Evolutionary conservation across 2,797 vertebrate genomes (phyloP), one percentile per base, ranked within the genome.

Genomic region (Sphenodon punctatus): DNA sequence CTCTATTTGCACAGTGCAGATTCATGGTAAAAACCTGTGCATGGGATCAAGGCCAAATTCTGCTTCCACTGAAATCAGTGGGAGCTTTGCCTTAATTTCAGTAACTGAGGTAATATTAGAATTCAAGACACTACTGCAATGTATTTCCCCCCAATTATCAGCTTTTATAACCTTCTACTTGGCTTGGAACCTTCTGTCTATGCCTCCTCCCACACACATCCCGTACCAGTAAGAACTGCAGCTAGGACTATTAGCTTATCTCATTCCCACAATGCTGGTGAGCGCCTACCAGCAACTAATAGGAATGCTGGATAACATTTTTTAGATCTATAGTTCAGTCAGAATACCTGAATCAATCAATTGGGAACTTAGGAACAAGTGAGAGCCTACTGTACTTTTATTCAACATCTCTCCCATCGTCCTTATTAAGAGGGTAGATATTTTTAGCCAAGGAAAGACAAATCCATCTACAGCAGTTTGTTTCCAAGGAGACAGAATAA

Each of bases 401-500:
- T 89, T 92, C 93, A 89, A 68, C 87, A 85, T 88, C 86, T 95
- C 93, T 94, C 86, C 91, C 86, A 75, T 77, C 94, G 92, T 85
- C 77, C 93, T 93, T 95, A 95, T 94, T 94, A 94, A 94, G 89
- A 90, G 34, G 0, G 86, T 61, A 78, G 95, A 88, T 95, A 96
- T 96, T 96, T 96, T 96, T 96, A 96, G 94, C 89, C 86, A 91
- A 88, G 89, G 90, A 94, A 95, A 94, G 92, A 92, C 93, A 94
- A 95, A 95, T 94, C 93, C 94, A 96, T 95, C 93, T 92, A 94
- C 93, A 94, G 94, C 87, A 94, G 93, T 69, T 74, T 94, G 95
- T 96, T 96, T 95, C 96, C 95, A 96, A 95, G 96, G 96, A 95
- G 93, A 96, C 94, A 55, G 94, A 96, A 96, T 96, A 94, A 96